Percentiles rank a stretch among this genome's conserved stretches.
Evolutionary conservation across 2,113 vertebrate species (phyloP).

Genomic region (Rhinopomastus cyanomelas): DNA sequence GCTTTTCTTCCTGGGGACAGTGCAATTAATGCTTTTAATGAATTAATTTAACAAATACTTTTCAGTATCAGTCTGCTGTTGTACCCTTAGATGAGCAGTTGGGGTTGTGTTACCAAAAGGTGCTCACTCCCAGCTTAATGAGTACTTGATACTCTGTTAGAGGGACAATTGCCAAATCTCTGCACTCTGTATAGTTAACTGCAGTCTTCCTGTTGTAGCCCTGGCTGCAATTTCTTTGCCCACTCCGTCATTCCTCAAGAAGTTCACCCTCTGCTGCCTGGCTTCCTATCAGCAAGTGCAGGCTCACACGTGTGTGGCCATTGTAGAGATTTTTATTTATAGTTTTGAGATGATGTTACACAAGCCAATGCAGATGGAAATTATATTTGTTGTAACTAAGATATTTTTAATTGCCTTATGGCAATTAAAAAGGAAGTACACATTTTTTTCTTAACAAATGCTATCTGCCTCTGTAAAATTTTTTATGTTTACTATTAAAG

Average conservation of each 20-base stretch:
- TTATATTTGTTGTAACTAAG: not conserved
- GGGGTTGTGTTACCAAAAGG: not conserved
- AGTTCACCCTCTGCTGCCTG: not conserved
- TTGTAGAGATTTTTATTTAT: not conserved
- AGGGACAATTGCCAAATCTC: not conserved
- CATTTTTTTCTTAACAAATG: not conserved
- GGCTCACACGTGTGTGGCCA: fast-evolving
- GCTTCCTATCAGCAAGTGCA: not conserved
- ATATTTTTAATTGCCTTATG: not conserved
- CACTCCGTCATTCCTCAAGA: not conserved
- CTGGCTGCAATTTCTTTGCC: not conserved
- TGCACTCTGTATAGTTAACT: fast-evolving
- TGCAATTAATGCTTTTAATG: not conserved
- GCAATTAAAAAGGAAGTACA: not conserved
- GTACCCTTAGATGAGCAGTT: not conserved
- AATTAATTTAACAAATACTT: no score
- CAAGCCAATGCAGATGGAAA: not conserved
- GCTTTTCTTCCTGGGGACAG: not conserved
- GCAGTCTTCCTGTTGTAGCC: not conserved
- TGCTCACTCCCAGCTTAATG: not conserved
- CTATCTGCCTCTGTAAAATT: not conserved
- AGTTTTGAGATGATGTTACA: not conserved
- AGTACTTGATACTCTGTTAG: not conserved
- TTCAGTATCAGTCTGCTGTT: not conserved
- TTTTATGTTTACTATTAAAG: not conserved